Evolutionary conservation across 2,888 invertebrate genomes (phyloP), one percentile per base, ranked within the genome.

Genomic region (Therioaphis trifolii): DNA sequence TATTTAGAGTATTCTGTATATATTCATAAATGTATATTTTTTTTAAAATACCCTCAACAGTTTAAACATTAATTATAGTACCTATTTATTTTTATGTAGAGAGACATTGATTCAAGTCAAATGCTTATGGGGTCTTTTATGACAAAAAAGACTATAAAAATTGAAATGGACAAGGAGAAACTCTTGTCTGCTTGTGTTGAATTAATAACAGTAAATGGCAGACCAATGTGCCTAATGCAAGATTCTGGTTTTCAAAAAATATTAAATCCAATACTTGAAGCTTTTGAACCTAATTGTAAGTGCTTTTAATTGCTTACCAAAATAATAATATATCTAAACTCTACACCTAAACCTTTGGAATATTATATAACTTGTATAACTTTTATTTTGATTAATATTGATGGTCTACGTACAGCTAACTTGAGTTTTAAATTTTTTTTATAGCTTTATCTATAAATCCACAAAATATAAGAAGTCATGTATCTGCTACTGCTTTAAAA

Each of bases 241-340:
- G 58, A 61, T 61, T 61, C 58, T 18, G 58, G 58, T 18, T 61
- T 61, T 27, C 15, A 27, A 27, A 61, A 61, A 61, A 61, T 61
- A 9, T 12, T 61, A 27, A 61, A 61, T 24, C 58, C 58, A 2
- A 61, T 61, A 3, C 24, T 61, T 61, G 27, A 61, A 61, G 27
- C 24, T 2, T 27, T 61, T 61, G 58, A 18, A 24, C 15, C 58
- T 18, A 12, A 18, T 61, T 18, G 18, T 61, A 61, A 9, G 12
- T 61, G 4, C 27, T 61, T 27, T 27, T 7, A 61, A 58, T 58
- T 58, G 18, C 9, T 29, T 61, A 27, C 7, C 43, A 43, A 43
- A 61, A 61, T n/a, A 61, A 4, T 61, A 29, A 29, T 61, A 61
- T 29, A 61, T 29, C 43, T n/a, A n/a, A n/a, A n/a, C n/a, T n/a